Conservation (phyloP, 2,797 vertebrate genomes). For the Melanotaenia trifasciata region DNA sequence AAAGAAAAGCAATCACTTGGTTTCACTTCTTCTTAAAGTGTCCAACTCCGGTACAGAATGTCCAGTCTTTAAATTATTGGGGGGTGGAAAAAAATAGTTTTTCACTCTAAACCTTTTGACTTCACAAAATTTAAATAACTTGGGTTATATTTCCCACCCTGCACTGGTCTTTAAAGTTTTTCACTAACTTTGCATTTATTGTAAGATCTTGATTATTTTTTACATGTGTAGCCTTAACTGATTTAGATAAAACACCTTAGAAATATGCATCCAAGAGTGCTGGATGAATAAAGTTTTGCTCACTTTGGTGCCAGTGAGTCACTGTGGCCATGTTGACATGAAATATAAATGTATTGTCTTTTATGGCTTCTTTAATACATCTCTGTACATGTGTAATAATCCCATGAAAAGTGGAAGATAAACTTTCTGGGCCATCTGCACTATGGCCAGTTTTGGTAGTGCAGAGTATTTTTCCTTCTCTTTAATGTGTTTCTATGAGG, state of each 20-base stretch:
- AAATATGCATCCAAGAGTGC: background rate
- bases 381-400: background rate
- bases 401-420: conserved; percentile 19
- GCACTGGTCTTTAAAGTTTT: background rate
- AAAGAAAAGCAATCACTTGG: background rate
- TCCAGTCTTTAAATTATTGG: background rate
- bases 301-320: background rate
- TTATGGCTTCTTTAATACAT: background rate
- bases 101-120: background rate
- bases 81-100: background rate
- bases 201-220: background rate
- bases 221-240: background rate
- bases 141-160: background rate
- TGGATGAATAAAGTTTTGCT: too few relatives aligned
- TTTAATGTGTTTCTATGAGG: conserved; percentile 12
- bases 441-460: background rate
- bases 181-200: conserved; percentile 6
- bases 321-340: background rate
- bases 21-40: background rate
- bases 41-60: background rate
- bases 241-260: background rate
- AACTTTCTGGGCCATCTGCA: conserved; percentile 38
- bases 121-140: background rate
- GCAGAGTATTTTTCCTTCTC: background rate
- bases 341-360: background rate